Evolutionary conservation across 2,797 vertebrate species (phyloP).

Genomic region (Rhinoraja longicauda): DNA sequence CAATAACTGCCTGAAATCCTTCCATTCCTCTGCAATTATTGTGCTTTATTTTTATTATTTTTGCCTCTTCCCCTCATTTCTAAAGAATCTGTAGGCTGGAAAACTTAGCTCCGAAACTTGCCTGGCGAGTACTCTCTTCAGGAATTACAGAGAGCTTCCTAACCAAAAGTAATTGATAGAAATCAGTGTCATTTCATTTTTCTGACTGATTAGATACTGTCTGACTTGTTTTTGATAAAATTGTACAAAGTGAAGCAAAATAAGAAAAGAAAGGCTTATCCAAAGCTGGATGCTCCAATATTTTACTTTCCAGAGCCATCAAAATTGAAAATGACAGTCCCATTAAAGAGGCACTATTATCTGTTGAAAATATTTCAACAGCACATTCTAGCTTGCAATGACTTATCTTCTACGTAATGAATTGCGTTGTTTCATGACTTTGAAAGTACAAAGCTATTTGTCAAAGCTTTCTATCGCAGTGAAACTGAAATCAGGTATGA

Average conservation of each 20-base stretch:
- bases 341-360: background rate
- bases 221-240: background rate
- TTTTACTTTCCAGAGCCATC: background rate
- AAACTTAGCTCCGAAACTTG: background rate
- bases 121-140: background rate
- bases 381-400: background rate
- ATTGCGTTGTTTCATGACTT: background rate
- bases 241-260: background rate
- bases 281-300: background rate
- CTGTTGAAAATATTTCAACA: background rate
- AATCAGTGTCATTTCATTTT: background rate
- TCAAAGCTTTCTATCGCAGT: slow-evolving; percentile 7
- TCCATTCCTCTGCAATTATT: background rate
- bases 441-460: background rate
- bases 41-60: background rate
- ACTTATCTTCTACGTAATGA: slow-evolving; percentile 2
- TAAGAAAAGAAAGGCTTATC: background rate
- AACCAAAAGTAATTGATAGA: background rate
- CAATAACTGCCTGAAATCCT: background rate
- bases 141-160: background rate
- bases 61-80: background rate
- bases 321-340: background rate
- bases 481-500: background rate
- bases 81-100: background rate
- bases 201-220: background rate